phyloP scores from a whole-genome alignment of 1,140 invertebrate species.

The Ceratoteleas bidentatus region DNA sequence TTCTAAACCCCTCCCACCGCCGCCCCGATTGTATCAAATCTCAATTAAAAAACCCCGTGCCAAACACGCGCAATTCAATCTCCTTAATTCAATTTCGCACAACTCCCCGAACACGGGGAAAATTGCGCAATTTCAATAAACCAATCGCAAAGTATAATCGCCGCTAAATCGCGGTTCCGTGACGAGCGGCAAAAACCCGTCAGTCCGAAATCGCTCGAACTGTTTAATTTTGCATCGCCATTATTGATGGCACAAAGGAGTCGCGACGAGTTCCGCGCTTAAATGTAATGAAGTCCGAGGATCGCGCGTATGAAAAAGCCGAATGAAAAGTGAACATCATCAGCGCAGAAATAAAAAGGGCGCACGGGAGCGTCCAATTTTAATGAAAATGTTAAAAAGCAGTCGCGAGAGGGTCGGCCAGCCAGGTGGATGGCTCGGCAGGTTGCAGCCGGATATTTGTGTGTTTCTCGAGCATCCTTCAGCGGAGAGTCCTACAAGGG shows the following conservation, averaged over 20 bases:
- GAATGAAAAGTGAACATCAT: conserved; percentile 62
- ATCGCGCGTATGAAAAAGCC: conserved; percentile 36
- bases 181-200: too few relatives aligned
- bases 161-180: too few relatives aligned
- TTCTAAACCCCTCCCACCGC: too few relatives aligned
- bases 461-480: conserved; percentile 61
- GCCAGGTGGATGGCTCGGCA: conserved; percentile 39
- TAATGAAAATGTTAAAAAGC: conserved; percentile 67
- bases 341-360: conserved; percentile 53
- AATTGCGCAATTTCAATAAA: too few relatives aligned
- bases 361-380: conserved; percentile 66
- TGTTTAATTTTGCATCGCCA: not conserved
- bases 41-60: too few relatives aligned
- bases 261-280: not conserved
- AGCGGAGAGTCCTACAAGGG: conserved; percentile 61
- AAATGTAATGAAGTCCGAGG: conserved; percentile 55
- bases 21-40: too few relatives aligned
- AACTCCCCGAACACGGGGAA: too few relatives aligned
- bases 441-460: conserved; percentile 60
- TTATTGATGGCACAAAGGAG: not conserved
- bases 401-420: conserved; percentile 33
- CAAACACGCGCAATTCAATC: too few relatives aligned
- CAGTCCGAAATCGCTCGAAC: not conserved
- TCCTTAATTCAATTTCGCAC: too few relatives aligned
- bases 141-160: too few relatives aligned